Conservation (phyloP, 2,797 vertebrate genomes). For the Cyclopterus lumpus region DNA sequence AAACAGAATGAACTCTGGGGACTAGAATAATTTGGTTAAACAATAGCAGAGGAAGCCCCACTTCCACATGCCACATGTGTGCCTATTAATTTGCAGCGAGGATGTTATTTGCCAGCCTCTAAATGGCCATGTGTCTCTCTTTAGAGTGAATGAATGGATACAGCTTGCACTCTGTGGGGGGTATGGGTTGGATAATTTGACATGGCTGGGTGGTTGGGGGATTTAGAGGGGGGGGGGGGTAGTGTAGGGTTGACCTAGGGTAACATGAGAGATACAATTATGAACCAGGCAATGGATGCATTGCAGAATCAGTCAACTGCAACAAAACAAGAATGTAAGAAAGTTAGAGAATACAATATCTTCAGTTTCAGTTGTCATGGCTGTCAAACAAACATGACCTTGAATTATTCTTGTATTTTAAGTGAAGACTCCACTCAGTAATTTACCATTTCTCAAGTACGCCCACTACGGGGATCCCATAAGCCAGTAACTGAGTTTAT, state of each 20-base stretch:
- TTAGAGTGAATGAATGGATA: constrained; percentile 71
- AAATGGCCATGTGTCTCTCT: constrained; percentile 68
- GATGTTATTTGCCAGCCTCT: constrained; percentile 70
- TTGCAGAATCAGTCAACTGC: constrained; percentile 17
- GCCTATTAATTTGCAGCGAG: constrained; percentile 69
- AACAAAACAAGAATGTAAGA: background rate
- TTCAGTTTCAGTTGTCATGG: background rate
- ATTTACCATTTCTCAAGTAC: constrained; percentile 18
- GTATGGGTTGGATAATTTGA: constrained; percentile 59
- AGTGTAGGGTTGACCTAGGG: constrained; percentile 41
- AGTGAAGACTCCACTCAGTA: constrained; percentile 17
- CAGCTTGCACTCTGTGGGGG: constrained; percentile 75
- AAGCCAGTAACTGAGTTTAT: constrained; percentile 31
- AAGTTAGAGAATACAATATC: background rate
- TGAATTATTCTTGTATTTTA: constrained; percentile 29
- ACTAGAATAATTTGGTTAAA: constrained; percentile 75
- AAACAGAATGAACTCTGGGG: constrained; percentile 63
- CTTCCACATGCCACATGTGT: constrained; percentile 71
- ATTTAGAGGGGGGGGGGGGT: constrained; percentile 34
- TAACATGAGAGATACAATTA: constrained; percentile 15
- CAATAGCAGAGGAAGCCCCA: constrained; percentile 74
- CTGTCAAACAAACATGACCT: constrained; percentile 48
- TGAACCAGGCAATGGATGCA: constrained; percentile 6
- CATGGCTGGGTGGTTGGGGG: constrained; percentile 55
- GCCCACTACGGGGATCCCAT: constrained; percentile 24